Percentiles rank a stretch among this genome's conserved stretches.
Conservation (phyloP, 2,113 vertebrate genomes). For the Marmota monax region DNA sequence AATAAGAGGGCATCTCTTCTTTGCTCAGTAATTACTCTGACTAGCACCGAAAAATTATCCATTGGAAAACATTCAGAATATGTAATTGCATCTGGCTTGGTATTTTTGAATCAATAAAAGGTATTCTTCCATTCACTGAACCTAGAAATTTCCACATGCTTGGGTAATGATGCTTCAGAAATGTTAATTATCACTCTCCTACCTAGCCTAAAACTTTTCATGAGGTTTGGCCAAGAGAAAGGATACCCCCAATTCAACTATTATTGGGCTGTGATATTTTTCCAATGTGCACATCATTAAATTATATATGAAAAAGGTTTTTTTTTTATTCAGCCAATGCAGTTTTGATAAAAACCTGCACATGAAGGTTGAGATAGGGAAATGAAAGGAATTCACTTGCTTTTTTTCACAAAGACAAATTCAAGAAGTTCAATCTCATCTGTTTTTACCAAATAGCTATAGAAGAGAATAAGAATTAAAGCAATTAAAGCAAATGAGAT, state of each 20-base stretch:
- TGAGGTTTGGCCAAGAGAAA: constrained; percentile 38
- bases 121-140: constrained; percentile 52
- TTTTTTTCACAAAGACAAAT: background rate
- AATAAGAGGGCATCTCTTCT: constrained; percentile 23
- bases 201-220: constrained; percentile 46
- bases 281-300: background rate
- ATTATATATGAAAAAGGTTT: background rate
- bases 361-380: background rate
- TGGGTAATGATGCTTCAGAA: constrained; percentile 61
- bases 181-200: constrained; percentile 61
- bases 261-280: background rate
- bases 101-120: constrained; percentile 59
- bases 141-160: constrained; percentile 43
- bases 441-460: background rate
- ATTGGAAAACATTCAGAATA: constrained; percentile 69
- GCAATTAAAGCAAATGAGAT: background rate
- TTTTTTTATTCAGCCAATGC: background rate
- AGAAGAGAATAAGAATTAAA: background rate
- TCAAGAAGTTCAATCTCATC: background rate
- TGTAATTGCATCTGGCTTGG: constrained; percentile 56
- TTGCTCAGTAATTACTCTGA: constrained; percentile 58
- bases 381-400: background rate
- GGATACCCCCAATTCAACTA: constrained; percentile 3
- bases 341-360: background rate
- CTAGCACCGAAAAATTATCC: constrained; percentile 36